phyloP scores from a whole-genome alignment of 2,888 invertebrate species.

The Scaptomyza caliginosa region DNA sequence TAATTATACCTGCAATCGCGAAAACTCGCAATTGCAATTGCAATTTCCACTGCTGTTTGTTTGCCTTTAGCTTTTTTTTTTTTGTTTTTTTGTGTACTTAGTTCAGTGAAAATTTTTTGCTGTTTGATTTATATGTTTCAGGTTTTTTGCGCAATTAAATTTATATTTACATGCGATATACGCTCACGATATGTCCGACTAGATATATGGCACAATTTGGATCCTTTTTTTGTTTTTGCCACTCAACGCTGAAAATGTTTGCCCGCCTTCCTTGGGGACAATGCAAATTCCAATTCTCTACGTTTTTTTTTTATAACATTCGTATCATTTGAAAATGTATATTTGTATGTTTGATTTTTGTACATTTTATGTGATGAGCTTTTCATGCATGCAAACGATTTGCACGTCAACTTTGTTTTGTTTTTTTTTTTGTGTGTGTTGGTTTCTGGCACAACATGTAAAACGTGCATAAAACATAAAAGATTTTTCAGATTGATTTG shows the following conservation, averaged over 20 bases:
- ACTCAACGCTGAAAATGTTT: background rate
- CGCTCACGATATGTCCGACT: slow-evolving; percentile 42
- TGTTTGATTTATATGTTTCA: slow-evolving; percentile 45
- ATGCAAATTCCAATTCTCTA: slow-evolving; percentile 18
- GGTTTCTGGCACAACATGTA: slow-evolving; percentile 1
- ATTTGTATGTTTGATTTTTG: slow-evolving; percentile 48
- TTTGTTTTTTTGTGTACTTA: background rate
- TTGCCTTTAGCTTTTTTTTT: background rate
- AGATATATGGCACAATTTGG: slow-evolving; percentile 55
- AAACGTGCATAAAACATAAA: slow-evolving; percentile 45
- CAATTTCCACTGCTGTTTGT: slow-evolving; percentile 10
- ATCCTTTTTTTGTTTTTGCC: slow-evolving; percentile 2
- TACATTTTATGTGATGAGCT: slow-evolving; percentile 41
- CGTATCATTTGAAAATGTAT: slow-evolving; percentile 27
- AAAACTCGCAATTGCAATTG: slow-evolving; percentile 35
- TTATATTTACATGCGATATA: slow-evolving; percentile 65
- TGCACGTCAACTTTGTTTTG: slow-evolving; percentile 42
- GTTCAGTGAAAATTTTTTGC: slow-evolving; percentile 7
- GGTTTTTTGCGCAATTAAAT: slow-evolving; percentile 73
- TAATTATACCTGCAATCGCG: slow-evolving; percentile 59
- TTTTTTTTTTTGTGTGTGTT: too few relatives aligned
- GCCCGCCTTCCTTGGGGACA: slow-evolving; percentile 11
- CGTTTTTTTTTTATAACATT: slow-evolving; percentile 4
- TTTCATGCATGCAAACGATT: slow-evolving; percentile 47
- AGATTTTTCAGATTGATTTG: slow-evolving; percentile 53